Base-by-base conservation (phyloP, 2,888 invertebrate species). In the Subacronicta megacephala region DNA sequence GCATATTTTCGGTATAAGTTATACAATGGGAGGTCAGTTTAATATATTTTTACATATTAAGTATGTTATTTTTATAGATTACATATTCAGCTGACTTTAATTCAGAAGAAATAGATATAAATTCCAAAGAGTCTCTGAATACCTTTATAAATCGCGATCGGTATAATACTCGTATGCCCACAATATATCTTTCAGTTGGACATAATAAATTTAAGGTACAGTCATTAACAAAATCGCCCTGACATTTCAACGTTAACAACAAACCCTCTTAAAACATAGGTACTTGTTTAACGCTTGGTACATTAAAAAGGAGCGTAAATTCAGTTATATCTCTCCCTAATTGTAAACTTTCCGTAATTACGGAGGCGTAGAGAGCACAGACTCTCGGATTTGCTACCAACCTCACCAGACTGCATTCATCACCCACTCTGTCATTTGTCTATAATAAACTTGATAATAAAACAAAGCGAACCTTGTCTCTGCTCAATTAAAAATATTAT, bases 371-470 rank as follows among this genome's bases (percentile, higher is more conserved):
- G 17, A 33, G 12, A n/a, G 38, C 16, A 13, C 17, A 42, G 35
- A n/a, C 12, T 20, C 15, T 33, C 20, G 37, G 50, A 60, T 46
- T 51, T 49, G 33, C 41, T 43, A 31, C 33, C 12, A 42, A 18
- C 10, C 20, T 41, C 33, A 10, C 9, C 18, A 15, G 13, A 33
- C 54, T 52, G 31, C 40, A 50, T 54, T 62, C 37, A 60, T 46
- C 35, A 37, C 23, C 23, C 15, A 43, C 55, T 45, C 45, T 67
- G 58, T 72, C 64, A 80, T 72, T 78, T 74, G 55, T 65, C 55
- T 65, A 52, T 60, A 65, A 62, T 78, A 73, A 77, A 71, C 38
- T 55, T 42, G 12, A 38, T 58, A 29, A 43, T 72, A 69, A 72
- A 72, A 58, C 36, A 50, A 47, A 36, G 35, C n/a, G 50, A 38